Evolutionary conservation across 2,888 invertebrate species (phyloP).

Genomic region (Teinopalpus imperialis): DNA sequence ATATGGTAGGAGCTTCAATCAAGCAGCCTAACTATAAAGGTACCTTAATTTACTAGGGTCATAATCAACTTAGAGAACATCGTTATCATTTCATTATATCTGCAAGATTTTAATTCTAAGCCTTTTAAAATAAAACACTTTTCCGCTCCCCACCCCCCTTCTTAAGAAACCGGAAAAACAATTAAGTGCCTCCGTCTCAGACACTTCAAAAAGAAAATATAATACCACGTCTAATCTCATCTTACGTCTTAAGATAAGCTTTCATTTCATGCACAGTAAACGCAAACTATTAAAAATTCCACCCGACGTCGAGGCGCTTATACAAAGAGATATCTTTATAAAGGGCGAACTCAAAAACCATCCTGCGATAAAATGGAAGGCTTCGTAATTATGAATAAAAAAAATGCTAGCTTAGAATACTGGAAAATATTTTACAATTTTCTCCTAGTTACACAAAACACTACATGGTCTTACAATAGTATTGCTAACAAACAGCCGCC

Average conservation of each 20-base stretch:
- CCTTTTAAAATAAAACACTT: conserved; percentile 10
- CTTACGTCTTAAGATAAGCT: conserved; percentile 13
- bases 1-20: too few relatives aligned
- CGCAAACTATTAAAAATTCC: conserved; percentile 20
- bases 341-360: background rate
- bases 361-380: too few relatives aligned
- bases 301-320: background rate
- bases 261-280: conserved; percentile 23
- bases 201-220: conserved; percentile 7
- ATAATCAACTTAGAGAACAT: too few relatives aligned
- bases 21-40: too few relatives aligned
- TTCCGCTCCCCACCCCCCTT: background rate
- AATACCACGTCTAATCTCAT: conserved; percentile 17
- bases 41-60: too few relatives aligned
- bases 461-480: too few relatives aligned
- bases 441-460: too few relatives aligned
- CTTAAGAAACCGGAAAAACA: conserved; percentile 13
- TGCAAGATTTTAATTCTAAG: background rate
- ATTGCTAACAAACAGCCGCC: too few relatives aligned
- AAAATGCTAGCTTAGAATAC: too few relatives aligned
- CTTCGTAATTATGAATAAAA: too few relatives aligned
- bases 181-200: conserved; percentile 14
- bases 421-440: too few relatives aligned
- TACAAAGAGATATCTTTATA: conserved; percentile 7
- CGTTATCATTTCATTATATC: too few relatives aligned